phyloP scores from a whole-genome alignment of 2,797 vertebrate species.

The Enteromius fasciolatus region DNA sequence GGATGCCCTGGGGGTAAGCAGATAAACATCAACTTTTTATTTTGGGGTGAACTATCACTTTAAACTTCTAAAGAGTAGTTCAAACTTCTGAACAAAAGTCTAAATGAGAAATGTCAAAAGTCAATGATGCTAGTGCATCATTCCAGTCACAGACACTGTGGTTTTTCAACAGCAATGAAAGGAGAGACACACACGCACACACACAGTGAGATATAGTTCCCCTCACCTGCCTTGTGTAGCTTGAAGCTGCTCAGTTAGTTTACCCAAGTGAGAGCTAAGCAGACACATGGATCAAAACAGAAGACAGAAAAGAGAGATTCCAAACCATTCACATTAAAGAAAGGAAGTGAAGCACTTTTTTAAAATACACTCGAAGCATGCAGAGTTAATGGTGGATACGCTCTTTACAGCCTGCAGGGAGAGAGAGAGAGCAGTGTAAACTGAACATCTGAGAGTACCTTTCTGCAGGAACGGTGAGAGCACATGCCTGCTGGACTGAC shows the following conservation, averaged over 20 bases:
- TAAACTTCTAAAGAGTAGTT: neutral
- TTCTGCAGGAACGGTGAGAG: slow-evolving; percentile 72
- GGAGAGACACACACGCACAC: slow-evolving; percentile 31
- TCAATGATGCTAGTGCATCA: neutral
- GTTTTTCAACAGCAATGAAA: slow-evolving; percentile 30
- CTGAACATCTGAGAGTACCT: slow-evolving; percentile 65
- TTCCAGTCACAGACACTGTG: slow-evolving; percentile 17
- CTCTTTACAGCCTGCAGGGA: neutral
- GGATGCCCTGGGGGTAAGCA: too few species aligned
- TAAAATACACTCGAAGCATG: neutral
- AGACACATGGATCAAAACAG: slow-evolving; percentile 51
- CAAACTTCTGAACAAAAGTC: neutral
- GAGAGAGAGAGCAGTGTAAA: neutral
- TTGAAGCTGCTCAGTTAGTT: slow-evolving; percentile 84
- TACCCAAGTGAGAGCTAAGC: slow-evolving; percentile 79
- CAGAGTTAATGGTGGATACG: neutral
- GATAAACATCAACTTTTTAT: too few species aligned
- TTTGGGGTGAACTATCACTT: neutral
- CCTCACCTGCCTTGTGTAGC: slow-evolving; percentile 82
- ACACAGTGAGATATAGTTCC: slow-evolving; percentile 50
- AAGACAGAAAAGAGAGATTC: slow-evolving; percentile 25
- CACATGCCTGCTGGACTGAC: slow-evolving; percentile 70
- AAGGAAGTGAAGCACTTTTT: slow-evolving; percentile 16
- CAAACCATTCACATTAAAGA: slow-evolving; percentile 12
- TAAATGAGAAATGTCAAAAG: neutral